Conservation (phyloP, 2,113 vertebrate species). For the Istiophorus platypterus region DNA sequence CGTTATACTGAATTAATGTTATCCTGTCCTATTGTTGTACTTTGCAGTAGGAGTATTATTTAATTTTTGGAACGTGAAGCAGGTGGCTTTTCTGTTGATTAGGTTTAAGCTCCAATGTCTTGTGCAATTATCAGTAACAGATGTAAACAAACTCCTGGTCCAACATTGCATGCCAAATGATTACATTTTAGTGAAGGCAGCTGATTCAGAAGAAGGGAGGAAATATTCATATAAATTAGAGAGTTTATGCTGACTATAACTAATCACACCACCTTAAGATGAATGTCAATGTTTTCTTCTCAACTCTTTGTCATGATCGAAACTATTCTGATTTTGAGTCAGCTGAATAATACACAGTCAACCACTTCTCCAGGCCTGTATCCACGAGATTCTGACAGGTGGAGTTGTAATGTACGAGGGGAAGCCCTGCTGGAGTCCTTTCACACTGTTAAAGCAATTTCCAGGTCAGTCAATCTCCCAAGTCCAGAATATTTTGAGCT, state of each 20-base stretch:
- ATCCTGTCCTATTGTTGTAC: neutral
- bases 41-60: constrained; percentile 9
- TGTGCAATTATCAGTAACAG: constrained; percentile 47
- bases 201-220: neutral
- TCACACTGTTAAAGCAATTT: constrained; percentile 82
- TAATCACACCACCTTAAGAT: neutral
- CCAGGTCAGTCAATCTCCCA: constrained; percentile 81
- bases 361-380: constrained; percentile 13
- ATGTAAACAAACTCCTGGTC: constrained; percentile 25
- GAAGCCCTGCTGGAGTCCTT: constrained; percentile 76
- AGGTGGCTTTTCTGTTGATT: constrained; percentile 24
- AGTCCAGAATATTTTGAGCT: constrained; percentile 72
- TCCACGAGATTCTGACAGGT: constrained; percentile 54
- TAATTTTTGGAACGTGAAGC: neutral
- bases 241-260: neutral
- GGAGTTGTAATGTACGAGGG: constrained; percentile 71
- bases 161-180: neutral
- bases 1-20: neutral
- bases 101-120: constrained; percentile 16
- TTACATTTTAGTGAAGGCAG: neutral
- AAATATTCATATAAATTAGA: neutral
- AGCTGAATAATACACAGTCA: neutral
- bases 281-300: neutral
- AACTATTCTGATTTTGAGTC: constrained; percentile 21
- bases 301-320: neutral